These are phyloP conservation scores for Montipora sp. DNA, from an alignment of 64 coral and sea anemone genomes.

Conservation along the genomic window DNA sequence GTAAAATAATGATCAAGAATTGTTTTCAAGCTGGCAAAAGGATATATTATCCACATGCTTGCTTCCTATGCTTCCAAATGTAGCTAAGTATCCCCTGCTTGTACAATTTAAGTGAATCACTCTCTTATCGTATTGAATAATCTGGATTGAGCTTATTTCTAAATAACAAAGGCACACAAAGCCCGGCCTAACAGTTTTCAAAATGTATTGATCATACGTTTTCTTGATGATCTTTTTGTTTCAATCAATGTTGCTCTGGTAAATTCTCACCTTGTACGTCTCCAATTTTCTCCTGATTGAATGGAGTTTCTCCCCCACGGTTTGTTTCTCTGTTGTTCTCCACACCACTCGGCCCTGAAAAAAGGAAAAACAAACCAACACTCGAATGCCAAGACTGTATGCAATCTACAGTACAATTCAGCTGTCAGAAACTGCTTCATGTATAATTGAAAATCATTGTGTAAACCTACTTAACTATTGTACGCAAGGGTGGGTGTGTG, in stretches of 20 bases:
- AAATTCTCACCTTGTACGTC: neutral
- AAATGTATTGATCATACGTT: neutral
- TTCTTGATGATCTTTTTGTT: neutral
- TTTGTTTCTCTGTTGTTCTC: neutral
- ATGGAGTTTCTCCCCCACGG: neutral
- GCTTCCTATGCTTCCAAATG: neutral
- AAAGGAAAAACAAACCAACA: slow-evolving; percentile 6
- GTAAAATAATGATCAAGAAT: neutral
- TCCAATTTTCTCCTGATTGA: slow-evolving; percentile 2
- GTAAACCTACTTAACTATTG: too few species aligned
- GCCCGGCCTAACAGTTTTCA: neutral
- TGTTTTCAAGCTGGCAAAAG: neutral
- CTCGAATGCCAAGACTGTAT: neutral
- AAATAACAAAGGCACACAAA: neutral
- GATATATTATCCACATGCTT: neutral
- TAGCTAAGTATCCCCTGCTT: neutral
- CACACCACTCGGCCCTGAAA: neutral
- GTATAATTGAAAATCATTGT: too few species aligned
- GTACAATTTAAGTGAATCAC: neutral
- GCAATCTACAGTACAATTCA: neutral
- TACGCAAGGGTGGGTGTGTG: too few species aligned
- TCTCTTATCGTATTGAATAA: neutral
- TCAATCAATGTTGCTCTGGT: neutral
- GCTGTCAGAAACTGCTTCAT: neutral
- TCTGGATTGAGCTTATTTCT: neutral